Evolutionary conservation across 2,113 vertebrate species (phyloP).

Genomic region (Plectropomus leopardus): DNA sequence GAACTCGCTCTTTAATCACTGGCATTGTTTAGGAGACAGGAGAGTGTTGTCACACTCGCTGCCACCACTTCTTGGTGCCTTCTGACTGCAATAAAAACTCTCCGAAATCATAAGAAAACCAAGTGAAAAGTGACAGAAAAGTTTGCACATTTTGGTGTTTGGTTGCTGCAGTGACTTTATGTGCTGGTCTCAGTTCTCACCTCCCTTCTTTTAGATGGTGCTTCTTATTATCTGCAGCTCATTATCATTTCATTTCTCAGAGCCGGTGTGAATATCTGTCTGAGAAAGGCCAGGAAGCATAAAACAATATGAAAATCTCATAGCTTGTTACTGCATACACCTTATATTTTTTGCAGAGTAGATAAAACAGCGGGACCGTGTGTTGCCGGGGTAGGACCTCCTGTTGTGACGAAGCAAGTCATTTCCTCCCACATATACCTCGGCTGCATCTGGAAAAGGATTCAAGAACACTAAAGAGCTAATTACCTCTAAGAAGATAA

Average conservation of each 20-base stretch:
- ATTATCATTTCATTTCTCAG: constrained; percentile 24
- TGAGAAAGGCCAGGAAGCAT: background rate
- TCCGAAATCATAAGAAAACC: background rate
- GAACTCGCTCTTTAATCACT: constrained; percentile 69
- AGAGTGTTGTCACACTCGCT: constrained; percentile 18
- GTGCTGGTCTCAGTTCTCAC: background rate
- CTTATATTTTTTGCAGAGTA: background rate
- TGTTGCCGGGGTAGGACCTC: constrained; percentile 18
- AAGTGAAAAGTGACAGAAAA: background rate
- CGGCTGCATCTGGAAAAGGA: constrained; percentile 17
- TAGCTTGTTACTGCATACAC: background rate
- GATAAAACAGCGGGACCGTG: constrained; percentile 8
- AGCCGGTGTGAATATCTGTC: constrained; percentile 4
- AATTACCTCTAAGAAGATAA: constrained; percentile 53
- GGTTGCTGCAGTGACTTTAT: background rate
- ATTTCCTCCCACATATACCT: constrained; percentile 19
- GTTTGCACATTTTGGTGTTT: background rate
- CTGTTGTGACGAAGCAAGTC: background rate
- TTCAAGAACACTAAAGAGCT: constrained; percentile 31
- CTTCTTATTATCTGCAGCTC: constrained; percentile 20
- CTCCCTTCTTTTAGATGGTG: background rate
- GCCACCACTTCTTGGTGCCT: background rate
- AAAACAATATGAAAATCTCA: background rate
- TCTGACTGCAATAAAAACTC: constrained; percentile 3
- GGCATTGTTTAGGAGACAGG: constrained; percentile 49